A percentile compares a stretch with the other conserved stretches of the same genome.
phyloP scores from a whole-genome alignment of 1,140 invertebrate species.

The Mylabris phalerata region DNA sequence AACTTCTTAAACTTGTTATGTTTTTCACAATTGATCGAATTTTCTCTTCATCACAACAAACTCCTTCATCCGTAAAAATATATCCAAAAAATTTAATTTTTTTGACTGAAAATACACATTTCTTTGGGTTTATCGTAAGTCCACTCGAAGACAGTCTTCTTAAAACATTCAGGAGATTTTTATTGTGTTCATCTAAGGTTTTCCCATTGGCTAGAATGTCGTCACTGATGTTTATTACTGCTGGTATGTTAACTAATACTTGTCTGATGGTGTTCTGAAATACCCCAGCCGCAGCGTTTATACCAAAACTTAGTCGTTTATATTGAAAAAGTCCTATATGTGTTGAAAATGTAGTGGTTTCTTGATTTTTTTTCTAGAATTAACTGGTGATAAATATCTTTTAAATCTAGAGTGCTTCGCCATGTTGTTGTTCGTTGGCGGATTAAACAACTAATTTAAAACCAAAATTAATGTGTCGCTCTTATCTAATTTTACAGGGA shows the following conservation, averaged over 20 bases:
- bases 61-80: slow-evolving; percentile 35
- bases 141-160: slow-evolving; percentile 22
- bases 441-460: too few species aligned
- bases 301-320: slow-evolving; percentile 33
- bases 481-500: too few species aligned
- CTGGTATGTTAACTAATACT: slow-evolving; percentile 27
- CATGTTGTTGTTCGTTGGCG: too few species aligned
- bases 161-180: slow-evolving; percentile 26
- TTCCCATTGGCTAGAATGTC: slow-evolving; percentile 37
- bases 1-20: slow-evolving; percentile 32
- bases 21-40: slow-evolving; percentile 35
- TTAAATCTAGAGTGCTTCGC: too few species aligned
- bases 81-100: slow-evolving; percentile 38
- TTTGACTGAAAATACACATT: slow-evolving; percentile 30
- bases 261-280: slow-evolving; percentile 39
- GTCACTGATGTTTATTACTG: slow-evolving; percentile 34
- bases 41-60: slow-evolving; percentile 35
- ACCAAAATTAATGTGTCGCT: too few species aligned
- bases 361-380: too few species aligned
- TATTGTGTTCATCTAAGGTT: slow-evolving; percentile 29
- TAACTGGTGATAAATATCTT: too few species aligned
- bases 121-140: slow-evolving; percentile 28
- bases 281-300: slow-evolving; percentile 34
- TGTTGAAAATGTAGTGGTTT: too few species aligned
- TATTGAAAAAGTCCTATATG: too few species aligned